These are phyloP conservation scores for Parauchenoglanis ngamensis DNA, from an alignment of 2,797 vertebrate genomes.

Conservation along the genomic window DNA sequence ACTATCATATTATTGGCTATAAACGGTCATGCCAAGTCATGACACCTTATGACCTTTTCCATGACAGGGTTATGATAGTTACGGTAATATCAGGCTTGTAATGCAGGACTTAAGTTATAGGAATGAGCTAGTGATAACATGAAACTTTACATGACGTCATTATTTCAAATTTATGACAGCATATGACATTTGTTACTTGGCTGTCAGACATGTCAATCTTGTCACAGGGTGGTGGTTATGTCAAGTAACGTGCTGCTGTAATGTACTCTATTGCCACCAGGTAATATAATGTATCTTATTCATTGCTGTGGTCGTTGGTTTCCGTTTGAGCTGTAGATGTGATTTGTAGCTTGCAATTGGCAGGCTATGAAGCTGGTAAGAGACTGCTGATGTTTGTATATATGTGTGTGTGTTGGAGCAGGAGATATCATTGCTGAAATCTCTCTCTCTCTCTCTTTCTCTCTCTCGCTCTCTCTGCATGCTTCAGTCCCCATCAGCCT, in stretches of 20 bases:
- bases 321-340: slow-evolving; percentile 22
- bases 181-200: background rate
- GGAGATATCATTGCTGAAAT: slow-evolving; percentile 23
- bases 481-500: slow-evolving; percentile 34
- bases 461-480: background rate
- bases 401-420: slow-evolving; percentile 13
- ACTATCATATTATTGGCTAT: background rate
- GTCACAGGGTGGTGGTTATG: background rate
- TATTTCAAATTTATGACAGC: background rate
- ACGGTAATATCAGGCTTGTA: background rate
- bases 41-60: background rate
- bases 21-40: background rate
- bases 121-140: background rate
- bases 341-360: slow-evolving; percentile 37
- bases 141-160: background rate
- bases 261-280: background rate
- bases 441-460: slow-evolving; percentile 8
- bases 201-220: background rate
- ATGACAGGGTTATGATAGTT: background rate
- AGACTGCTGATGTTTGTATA: slow-evolving; percentile 16
- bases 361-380: slow-evolving; percentile 25
- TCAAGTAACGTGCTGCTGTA: background rate
- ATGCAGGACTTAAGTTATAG: background rate
- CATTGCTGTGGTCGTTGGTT: background rate
- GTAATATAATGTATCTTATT: slow-evolving; percentile 1